Percentiles rank a stretch among this genome's conserved stretches.
These are phyloP conservation scores for Anniella stebbinsi DNA, from an alignment of 2,797 vertebrate genomes.

Conservation along the genomic window DNA sequence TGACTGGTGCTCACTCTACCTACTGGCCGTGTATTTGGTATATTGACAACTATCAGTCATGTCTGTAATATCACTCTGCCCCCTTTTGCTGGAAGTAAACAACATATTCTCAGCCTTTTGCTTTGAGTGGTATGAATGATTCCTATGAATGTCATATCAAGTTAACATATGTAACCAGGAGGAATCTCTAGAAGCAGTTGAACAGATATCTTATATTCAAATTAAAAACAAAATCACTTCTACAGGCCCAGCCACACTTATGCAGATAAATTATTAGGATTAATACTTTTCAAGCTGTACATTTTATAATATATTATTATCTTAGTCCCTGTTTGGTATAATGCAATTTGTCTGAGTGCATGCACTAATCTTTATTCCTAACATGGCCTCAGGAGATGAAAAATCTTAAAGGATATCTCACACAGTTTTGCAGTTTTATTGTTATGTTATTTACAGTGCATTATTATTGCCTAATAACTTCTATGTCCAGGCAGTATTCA, in stretches of 20 bases:
- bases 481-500: conserved; percentile 19
- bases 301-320: conserved; percentile 69
- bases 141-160: background rate
- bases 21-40: accelerated
- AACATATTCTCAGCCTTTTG: conserved; percentile 12
- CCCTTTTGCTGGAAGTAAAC: conserved; percentile 23
- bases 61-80: background rate
- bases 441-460: conserved; percentile 55
- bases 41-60: conserved; percentile 7
- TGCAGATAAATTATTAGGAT: conserved; percentile 65
- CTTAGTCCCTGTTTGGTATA: conserved; percentile 55
- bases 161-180: background rate
- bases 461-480: conserved; percentile 41
- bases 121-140: background rate
- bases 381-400: conserved; percentile 53
- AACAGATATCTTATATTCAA: conserved; percentile 22
- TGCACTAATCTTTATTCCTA: conserved; percentile 54
- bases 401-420: conserved; percentile 55
- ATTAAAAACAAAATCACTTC: conserved; percentile 66
- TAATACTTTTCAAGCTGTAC: conserved; percentile 58
- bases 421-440: conserved; percentile 30
- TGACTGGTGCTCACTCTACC: background rate
- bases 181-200: conserved; percentile 18
- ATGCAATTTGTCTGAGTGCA: conserved; percentile 59
- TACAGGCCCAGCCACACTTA: conserved; percentile 50